phyloP scores from a whole-genome alignment of 92 coral and sea anemone genomes.

The Zoanthus gigantus region DNA sequence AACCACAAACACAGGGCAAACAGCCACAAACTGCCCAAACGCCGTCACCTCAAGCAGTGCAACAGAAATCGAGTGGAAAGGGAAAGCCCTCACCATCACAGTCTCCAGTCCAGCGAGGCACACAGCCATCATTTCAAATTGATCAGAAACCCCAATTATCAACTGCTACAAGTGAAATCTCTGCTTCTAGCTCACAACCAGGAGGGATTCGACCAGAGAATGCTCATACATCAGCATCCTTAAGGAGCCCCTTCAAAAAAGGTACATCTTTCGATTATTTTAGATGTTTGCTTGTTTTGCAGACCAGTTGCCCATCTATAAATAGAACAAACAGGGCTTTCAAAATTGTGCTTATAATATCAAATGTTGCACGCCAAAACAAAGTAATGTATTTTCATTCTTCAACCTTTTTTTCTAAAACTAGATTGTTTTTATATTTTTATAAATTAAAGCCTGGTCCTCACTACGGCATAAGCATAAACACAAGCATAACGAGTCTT shows the following conservation, averaged over 20 bases:
- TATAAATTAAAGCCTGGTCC: no score
- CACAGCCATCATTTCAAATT: constrained; percentile 40
- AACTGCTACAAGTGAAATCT: constrained; percentile 29
- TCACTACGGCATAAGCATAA: no score
- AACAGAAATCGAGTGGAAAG: constrained; percentile 47
- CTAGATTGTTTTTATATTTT: no score
- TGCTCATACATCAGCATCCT: constrained; percentile 75
- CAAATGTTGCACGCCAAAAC: no score
- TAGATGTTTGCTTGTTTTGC: no score
- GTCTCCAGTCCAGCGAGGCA: constrained; percentile 51
- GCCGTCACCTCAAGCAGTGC: constrained; percentile 37
- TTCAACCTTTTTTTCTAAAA: no score
- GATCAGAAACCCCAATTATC: constrained; percentile 43
- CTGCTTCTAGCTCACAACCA: constrained; percentile 24
- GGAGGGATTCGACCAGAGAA: constrained; percentile 42
- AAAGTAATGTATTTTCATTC: no score
- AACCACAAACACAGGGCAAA: constrained; percentile 57
- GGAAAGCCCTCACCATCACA: constrained; percentile 48
- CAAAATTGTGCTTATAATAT: no score
- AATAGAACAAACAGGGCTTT: no score
- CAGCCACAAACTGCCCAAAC: constrained; percentile 56
- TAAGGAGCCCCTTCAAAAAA: constrained; percentile 86
- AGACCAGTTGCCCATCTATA: no score
- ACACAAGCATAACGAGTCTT: no score
- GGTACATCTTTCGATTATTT: constrained; percentile 44